phyloP scores from a whole-genome alignment of 1,140 invertebrate species.

The Halesus radiatus region DNA sequence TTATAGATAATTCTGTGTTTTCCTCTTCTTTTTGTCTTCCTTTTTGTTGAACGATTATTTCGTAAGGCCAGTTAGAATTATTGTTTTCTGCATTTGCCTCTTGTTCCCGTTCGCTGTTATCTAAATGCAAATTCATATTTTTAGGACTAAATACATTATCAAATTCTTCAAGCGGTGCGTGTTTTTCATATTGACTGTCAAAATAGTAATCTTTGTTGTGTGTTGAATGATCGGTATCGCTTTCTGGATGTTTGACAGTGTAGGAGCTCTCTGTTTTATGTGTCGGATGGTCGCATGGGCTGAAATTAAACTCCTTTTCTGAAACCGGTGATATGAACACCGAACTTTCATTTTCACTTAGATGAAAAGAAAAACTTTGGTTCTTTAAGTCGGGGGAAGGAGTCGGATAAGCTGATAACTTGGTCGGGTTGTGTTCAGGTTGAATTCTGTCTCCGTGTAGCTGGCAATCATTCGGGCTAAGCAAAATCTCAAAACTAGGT shows the following conservation, averaged over 20 bases:
- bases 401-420: conserved; percentile 32
- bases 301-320: conserved; percentile 20
- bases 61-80: conserved; percentile 44
- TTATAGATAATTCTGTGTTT: conserved; percentile 45
- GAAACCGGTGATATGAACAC: conserved; percentile 25
- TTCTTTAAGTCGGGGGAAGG: conserved; percentile 34
- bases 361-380: conserved; percentile 39
- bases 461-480: conserved; percentile 13
- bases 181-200: conserved; percentile 5
- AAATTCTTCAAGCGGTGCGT: background rate
- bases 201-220: conserved; percentile 19
- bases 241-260: conserved; percentile 48
- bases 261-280: conserved; percentile 21
- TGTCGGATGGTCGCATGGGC: conserved; percentile 11
- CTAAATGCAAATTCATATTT: conserved; percentile 27
- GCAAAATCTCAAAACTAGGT: conserved; percentile 32
- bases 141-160: conserved; percentile 29
- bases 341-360: conserved; percentile 37
- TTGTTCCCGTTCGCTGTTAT: conserved; percentile 1
- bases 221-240: conserved; percentile 44
- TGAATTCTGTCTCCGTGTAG: background rate
- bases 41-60: conserved; percentile 49
- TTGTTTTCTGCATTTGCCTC: conserved; percentile 31
- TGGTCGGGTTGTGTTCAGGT: conserved; percentile 3
- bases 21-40: conserved; percentile 23